A percentile compares a stretch with the other conserved stretches of the same genome.
Conservation (phyloP, 1,140 invertebrate genomes). For the Adoxophyes honmai region DNA sequence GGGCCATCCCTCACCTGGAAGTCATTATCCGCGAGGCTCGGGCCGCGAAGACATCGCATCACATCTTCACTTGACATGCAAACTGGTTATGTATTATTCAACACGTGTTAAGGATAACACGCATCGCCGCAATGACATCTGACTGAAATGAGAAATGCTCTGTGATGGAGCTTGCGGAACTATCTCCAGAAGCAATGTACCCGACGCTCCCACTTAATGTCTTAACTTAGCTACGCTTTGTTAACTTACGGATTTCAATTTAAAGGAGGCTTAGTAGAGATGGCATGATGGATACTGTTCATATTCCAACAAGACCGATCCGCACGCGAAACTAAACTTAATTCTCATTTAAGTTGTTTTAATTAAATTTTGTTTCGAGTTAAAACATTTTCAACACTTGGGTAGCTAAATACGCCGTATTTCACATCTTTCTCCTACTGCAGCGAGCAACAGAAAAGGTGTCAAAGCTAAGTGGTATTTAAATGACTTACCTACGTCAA, state of each 20-base stretch:
- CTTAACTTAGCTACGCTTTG: slow-evolving; percentile 6
- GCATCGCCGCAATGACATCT: slow-evolving; percentile 24
- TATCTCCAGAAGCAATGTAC: slow-evolving; percentile 4
- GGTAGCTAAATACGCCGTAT: too few relatives aligned
- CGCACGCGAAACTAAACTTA: too few relatives aligned
- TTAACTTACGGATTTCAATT: background rate
- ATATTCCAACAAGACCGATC: too few relatives aligned
- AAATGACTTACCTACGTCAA: too few relatives aligned
- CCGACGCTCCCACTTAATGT: background rate
- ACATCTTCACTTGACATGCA: slow-evolving; percentile 26
- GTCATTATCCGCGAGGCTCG: slow-evolving; percentile 1
- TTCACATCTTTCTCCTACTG: too few relatives aligned
- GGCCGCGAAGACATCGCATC: slow-evolving; percentile 10
- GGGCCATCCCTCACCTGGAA: slow-evolving; percentile 11
- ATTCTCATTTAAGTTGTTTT: too few relatives aligned
- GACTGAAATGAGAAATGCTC: slow-evolving; percentile 19
- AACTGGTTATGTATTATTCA: slow-evolving; percentile 37
- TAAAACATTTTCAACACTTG: too few relatives aligned
- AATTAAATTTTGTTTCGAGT: too few relatives aligned
- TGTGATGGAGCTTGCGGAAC: slow-evolving; percentile 6
- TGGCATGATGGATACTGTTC: too few relatives aligned
- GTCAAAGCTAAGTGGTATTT: too few relatives aligned
- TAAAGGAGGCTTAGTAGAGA: background rate
- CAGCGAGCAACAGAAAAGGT: too few relatives aligned
- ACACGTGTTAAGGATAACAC: slow-evolving; percentile 21